Base-by-base conservation (phyloP, 1,140 invertebrate species). In the Caenorhabditis briggsae region DNA sequence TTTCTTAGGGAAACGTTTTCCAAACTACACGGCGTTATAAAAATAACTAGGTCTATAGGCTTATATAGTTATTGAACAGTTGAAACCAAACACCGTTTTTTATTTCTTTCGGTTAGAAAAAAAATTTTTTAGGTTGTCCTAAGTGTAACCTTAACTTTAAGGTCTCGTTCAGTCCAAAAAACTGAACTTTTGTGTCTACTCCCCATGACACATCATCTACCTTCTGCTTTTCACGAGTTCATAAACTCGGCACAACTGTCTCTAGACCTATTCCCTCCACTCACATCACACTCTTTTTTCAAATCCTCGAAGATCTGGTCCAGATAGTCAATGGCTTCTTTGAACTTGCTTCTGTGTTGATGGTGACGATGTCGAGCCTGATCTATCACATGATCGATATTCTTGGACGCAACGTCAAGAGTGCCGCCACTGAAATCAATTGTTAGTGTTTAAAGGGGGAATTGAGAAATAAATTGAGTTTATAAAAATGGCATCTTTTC, bases 281-380 rank as follows among this genome's bases (percentile, higher is more conserved):
- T 83, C 9, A 84, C 86, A 56, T 90, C 90, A 46, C 85, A 82
- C 55, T 91, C 90, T 82, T 89, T 90, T 58, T 92, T 90, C 78
- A 92, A 86, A 87, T 92, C 91, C 74, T 92, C 91, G 65, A 92
- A 92, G 33, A 92, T 92, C 82, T 92, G 91, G 58, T 92, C 91
- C 59, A 92, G 85, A 78, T 92, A 92, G 64, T 92, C 91, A 83
- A 92, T 92, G 50, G 91, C 91, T 65, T 92, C 91, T 85, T 92
- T 92, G 89, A 92, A 92, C 82, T 92, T 92, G 82, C 61, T 88
- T 64, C 91, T 55, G 82, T 90, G 89, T 61, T 92, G 91, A 58
- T 92, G 91, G 53, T 90, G 90, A 25, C 86, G 83, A 64, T 87
- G 85, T 74, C 90, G 85, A 61, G 90, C 86, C 78, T 92, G 89